Evolutionary conservation across 1,140 invertebrate species (phyloP), one percentile per base, ranked within the genome.

Genomic region (Cyphomyrmex costatus): DNA sequence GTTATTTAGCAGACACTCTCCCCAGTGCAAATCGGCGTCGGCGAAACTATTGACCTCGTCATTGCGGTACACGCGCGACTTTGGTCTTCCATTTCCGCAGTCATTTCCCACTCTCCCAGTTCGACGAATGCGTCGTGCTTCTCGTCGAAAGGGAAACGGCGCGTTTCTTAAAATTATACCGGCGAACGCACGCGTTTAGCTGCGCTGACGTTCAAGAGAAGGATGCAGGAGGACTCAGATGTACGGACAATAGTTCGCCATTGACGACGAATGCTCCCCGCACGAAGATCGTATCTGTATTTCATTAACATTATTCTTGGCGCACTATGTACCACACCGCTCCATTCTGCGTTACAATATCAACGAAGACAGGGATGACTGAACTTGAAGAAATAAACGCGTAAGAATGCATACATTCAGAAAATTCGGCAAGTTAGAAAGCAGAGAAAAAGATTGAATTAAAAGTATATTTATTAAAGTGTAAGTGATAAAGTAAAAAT

Each of bases 301-400:
- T 95, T 95, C 94, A 95, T 95, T 95, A 95, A 95, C 94, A 95
- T 95, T 95, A 95, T 95, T 95, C 94, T 95, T 93, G 87, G 91
- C 87, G 92, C 92, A 16, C 46, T 19, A 21, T 92, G 19, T 33
- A 19, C 51, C 19, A 6, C 5, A 83, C 77, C 60, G 56, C 78
- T 83, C 7, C 33, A 56, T 49, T 71, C 77, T 30, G 27, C 79
- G 79, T 53, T 19, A 21, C 53, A 60, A 49, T 73, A 82, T 82
- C 79, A 30, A 19, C 16, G 24, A 74, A 73, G 56, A 74, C 27
- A 46, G 7, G 19, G 66, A 30, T 74, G 79, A 27, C 53, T 68
- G 68, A 83, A 60, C 66, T 60, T 36, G 27, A 70, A 10, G 66
- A 16, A 30, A 73, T 56, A 71, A 42, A 27, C 33, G 42, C 30